Evolutionary conservation across 2,888 invertebrate genomes (phyloP).

Genomic region (Nemurella pictetii): DNA sequence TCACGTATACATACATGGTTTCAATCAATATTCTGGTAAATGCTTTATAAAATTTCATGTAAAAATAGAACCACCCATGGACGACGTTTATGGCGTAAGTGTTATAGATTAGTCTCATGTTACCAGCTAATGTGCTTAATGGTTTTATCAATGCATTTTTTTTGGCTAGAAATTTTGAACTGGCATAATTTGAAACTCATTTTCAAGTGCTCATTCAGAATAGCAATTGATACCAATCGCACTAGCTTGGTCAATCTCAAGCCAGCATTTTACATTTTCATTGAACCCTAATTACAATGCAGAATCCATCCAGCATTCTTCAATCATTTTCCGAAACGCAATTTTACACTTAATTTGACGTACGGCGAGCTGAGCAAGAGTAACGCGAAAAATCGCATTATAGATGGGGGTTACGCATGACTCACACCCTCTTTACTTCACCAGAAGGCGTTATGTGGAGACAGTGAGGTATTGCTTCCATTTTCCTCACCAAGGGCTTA

Average conservation of each 20-base stretch:
- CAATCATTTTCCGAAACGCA: neutral
- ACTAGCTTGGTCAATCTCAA: no score
- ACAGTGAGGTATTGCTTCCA: constrained; percentile 12
- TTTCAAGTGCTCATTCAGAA: no score
- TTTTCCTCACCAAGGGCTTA: constrained; percentile 12
- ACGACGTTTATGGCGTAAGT: neutral
- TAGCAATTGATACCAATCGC: no score
- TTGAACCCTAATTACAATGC: neutral
- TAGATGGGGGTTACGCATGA: neutral
- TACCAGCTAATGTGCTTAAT: no score
- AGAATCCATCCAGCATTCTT: neutral
- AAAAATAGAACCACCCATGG: neutral
- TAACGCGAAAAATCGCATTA: neutral
- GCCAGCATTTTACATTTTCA: no score
- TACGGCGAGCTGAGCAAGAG: neutral
- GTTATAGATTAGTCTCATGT: neutral
- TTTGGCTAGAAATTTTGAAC: no score
- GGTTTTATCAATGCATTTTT: no score
- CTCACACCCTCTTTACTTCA: neutral
- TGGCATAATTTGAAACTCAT: no score
- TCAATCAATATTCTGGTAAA: neutral
- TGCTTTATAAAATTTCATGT: neutral
- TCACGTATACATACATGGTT: neutral
- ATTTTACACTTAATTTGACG: neutral
- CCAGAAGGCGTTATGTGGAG: neutral